A percentile compares a stretch with the other conserved stretches of the same genome.
Evolutionary conservation across 1,140 invertebrate species (phyloP).

Genomic region (Whitmania pigra): DNA sequence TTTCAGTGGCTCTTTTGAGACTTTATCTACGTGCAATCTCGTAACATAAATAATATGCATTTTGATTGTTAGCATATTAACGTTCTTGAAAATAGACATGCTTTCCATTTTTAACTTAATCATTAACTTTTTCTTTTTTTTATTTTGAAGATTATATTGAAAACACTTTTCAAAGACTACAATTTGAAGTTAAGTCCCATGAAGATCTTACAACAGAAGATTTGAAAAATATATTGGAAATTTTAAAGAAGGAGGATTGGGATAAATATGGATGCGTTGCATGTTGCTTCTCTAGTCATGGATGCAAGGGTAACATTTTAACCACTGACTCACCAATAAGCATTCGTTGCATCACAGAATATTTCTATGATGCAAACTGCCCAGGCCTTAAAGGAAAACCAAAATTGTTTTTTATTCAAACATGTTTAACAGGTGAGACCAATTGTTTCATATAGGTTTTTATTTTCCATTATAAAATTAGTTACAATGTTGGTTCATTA

Average conservation of each 20-base stretch:
- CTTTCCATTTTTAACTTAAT: neutral
- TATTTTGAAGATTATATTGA: neutral
- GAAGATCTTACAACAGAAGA: neutral
- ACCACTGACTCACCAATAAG: neutral
- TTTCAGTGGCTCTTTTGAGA: neutral
- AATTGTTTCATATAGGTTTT: too few relatives aligned
- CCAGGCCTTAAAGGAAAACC: neutral
- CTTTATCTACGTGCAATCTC: neutral
- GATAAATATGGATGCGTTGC: neutral
- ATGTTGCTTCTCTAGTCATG: slow-evolving; percentile 8
- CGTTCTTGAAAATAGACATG: neutral
- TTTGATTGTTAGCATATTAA: neutral
- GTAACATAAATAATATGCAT: neutral
- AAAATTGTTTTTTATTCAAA: slow-evolving; percentile 1
- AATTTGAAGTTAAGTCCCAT: neutral
- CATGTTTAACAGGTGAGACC: neutral
- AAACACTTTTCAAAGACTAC: neutral
- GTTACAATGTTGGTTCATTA: too few relatives aligned
- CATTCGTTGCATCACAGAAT: neutral
- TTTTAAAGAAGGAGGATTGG: neutral
- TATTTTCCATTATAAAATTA: too few relatives aligned
- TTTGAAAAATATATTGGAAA: neutral
- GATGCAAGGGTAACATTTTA: neutral
- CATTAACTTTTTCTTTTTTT: neutral
- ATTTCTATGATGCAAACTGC: neutral